phyloP scores from a whole-genome alignment of 2,113 vertebrate genomes.

The Diadophis punctatus region DNA sequence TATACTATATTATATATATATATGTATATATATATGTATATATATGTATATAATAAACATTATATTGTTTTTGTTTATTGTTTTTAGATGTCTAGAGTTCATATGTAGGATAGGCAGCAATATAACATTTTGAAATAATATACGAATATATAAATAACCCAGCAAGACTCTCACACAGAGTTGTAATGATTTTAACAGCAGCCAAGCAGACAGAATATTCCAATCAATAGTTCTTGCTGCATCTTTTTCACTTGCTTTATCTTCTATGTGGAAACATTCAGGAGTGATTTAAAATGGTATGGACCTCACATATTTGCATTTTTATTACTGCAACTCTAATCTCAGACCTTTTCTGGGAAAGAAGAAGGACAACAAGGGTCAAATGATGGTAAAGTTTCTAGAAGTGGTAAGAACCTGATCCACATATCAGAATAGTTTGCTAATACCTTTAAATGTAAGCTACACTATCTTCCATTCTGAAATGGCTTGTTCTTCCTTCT shows the following conservation, averaged over 20 bases:
- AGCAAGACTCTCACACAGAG: not conserved
- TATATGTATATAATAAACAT: no score
- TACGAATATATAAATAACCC: not conserved
- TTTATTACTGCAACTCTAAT: not conserved
- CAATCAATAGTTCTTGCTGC: not conserved
- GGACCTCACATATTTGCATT: not conserved
- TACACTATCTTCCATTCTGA: not conserved
- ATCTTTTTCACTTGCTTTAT: not conserved
- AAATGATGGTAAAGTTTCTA: not conserved
- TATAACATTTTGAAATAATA: not conserved
- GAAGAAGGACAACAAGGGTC: not conserved
- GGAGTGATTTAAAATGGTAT: not conserved
- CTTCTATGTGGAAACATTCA: not conserved
- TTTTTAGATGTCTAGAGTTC: not conserved
- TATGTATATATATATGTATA: no score
- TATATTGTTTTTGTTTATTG: not conserved
- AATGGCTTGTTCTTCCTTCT: not conserved
- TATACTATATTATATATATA: no score
- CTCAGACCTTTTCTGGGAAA: not conserved
- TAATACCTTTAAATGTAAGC: not conserved
- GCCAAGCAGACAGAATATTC: not conserved
- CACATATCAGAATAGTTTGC: not conserved
- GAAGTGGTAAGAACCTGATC: not conserved
- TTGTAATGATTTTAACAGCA: not conserved
- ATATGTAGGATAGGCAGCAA: not conserved